Evolutionary conservation across 2,888 invertebrate species (phyloP).

Genomic region (Epicampocera succincta): DNA sequence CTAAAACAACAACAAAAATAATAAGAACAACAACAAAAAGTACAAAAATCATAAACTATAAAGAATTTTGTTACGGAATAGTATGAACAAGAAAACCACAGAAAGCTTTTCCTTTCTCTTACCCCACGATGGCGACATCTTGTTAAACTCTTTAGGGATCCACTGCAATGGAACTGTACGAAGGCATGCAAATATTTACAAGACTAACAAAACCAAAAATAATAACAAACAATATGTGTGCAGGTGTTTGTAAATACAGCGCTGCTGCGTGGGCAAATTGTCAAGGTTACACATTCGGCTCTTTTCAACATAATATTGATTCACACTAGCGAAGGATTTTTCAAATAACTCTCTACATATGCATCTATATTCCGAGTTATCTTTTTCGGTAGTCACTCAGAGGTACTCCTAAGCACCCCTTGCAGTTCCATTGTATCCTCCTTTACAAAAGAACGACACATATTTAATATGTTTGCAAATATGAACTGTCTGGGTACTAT

Average conservation of each 20-base stretch:
- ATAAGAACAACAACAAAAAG: constrained; percentile 1
- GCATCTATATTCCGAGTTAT: no score
- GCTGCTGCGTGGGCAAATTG: neutral
- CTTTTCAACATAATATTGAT: no score
- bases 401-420: no score
- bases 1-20: no score
- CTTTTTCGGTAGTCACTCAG: no score
- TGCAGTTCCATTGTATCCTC: no score
- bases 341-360: no score
- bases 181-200: constrained; percentile 12
- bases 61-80: constrained; percentile 35
- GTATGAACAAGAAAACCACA: constrained; percentile 48
- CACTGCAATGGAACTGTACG: constrained; percentile 10
- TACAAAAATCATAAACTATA: constrained; percentile 30
- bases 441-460: no score
- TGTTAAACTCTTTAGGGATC: constrained; percentile 48
- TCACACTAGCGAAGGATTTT: no score
- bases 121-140: constrained; percentile 61
- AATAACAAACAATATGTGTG: constrained; percentile 23
- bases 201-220: constrained; percentile 6
- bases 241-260: neutral
- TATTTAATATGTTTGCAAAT: no score
- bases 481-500: no score
- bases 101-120: constrained; percentile 61
- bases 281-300: neutral